Conservation (phyloP, 2,113 vertebrate species). For the Parus major region DNA sequence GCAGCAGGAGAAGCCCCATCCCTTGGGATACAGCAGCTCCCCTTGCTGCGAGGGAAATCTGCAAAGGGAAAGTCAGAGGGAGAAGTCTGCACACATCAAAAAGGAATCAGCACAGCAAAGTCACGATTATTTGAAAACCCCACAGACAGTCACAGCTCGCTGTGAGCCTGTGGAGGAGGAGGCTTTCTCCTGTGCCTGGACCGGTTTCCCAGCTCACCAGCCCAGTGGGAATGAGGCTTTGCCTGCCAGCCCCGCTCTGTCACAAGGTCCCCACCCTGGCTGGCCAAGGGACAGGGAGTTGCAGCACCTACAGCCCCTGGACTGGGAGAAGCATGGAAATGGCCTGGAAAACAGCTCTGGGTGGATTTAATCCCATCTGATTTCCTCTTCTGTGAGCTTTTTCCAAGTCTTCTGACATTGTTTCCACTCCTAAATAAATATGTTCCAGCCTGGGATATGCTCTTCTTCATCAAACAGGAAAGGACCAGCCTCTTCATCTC, state of each 20-base stretch:
- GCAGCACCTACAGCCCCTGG: not conserved
- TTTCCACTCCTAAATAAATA: not conserved
- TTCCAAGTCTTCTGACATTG: not conserved
- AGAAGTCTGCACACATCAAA: constrained; percentile 29
- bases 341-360: not conserved
- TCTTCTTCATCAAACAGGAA: not conserved
- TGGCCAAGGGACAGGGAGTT: not conserved
- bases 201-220: not conserved
- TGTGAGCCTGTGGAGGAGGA: not conserved
- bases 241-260: not conserved
- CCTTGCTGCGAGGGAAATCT: not conserved
- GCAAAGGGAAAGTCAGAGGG: not conserved
- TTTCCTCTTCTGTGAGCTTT: not conserved
- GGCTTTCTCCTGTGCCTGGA: not conserved
- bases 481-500: not conserved
- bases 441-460: not conserved
- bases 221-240: not conserved
- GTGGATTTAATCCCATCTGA: not conserved
- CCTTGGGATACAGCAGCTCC: not conserved
- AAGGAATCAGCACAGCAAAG: constrained; percentile 4
- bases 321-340: not conserved
- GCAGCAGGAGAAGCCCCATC: not conserved
- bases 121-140: not conserved
- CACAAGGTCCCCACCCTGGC: not conserved
- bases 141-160: not conserved